These are phyloP conservation scores for Dilophus febrilis DNA, from an alignment of 2,888 invertebrate species.

Conservation along the genomic window DNA sequence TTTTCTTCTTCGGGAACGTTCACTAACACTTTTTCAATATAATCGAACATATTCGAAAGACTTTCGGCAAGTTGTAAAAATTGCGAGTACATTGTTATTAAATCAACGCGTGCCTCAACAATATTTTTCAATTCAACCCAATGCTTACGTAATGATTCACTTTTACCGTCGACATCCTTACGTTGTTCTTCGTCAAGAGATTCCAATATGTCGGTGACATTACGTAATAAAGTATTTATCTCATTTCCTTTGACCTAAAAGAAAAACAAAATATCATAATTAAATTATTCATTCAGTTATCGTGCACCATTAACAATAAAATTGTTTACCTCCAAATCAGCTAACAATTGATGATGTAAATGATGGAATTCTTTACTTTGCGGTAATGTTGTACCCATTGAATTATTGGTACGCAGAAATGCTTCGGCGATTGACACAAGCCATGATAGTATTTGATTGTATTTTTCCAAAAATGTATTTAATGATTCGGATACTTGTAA, in stretches of 20 bases:
- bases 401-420: conserved; percentile 51
- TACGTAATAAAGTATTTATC: conserved; percentile 43
- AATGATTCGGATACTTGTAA: conserved; percentile 50
- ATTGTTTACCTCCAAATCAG: conserved; percentile 46
- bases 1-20: conserved; percentile 40
- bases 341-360: conserved; percentile 52
- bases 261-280: conserved; percentile 9
- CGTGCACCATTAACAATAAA: conserved; percentile 1
- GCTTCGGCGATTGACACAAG: conserved; percentile 52
- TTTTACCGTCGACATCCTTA: conserved; percentile 42
- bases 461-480: conserved; percentile 47
- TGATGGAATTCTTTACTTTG: conserved; percentile 56
- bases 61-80: conserved; percentile 54
- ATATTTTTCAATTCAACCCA: conserved; percentile 45
- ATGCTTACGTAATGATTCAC: conserved; percentile 41
- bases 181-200: conserved; percentile 46
- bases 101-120: conserved; percentile 43
- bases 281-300: conserved; percentile 1
- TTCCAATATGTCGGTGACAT: conserved; percentile 43
- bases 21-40: conserved; percentile 40
- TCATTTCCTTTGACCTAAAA: conserved; percentile 47
- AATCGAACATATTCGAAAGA: conserved; percentile 45
- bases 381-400: conserved; percentile 51
- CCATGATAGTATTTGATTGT: conserved; percentile 57
- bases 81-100: conserved; percentile 48